Percentiles rank a stretch among this genome's conserved stretches.
Conservation (phyloP, 2,888 invertebrate species). For the Agonopterix alstromeriana region DNA sequence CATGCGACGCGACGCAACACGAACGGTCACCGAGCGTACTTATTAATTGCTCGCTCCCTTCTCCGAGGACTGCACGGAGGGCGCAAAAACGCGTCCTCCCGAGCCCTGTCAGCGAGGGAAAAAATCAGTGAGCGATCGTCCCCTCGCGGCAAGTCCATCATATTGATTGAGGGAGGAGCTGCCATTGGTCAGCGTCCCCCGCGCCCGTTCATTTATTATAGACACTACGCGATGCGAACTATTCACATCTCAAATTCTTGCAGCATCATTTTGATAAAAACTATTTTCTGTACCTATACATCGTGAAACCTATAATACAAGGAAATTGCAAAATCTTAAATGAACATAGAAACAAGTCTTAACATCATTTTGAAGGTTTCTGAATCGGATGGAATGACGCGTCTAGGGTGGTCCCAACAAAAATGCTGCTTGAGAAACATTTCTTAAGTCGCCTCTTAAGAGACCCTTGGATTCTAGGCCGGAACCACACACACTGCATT, state of each 20-base stretch:
- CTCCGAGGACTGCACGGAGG: slow-evolving; percentile 52
- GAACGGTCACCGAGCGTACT: slow-evolving; percentile 47
- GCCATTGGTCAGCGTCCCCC: slow-evolving; percentile 74
- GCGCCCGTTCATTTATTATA: slow-evolving; percentile 78
- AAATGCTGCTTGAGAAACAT: too few relatives aligned
- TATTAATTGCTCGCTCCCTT: slow-evolving; percentile 73
- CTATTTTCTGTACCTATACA: neutral
- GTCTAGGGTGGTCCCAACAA: too few relatives aligned
- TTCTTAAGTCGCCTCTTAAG: too few relatives aligned
- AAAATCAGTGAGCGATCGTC: slow-evolving; percentile 78
- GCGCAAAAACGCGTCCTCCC: slow-evolving; percentile 73
- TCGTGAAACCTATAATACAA: too few relatives aligned
- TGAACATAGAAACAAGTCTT: too few relatives aligned
- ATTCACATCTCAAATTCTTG: slow-evolving; percentile 29
- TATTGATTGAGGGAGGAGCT: slow-evolving; percentile 78
- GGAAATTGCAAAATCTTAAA: too few relatives aligned
- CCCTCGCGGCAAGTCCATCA: slow-evolving; percentile 77
- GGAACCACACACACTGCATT: too few relatives aligned
- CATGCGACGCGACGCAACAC: slow-evolving; percentile 12
- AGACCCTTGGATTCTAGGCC: too few relatives aligned
- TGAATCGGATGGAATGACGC: too few relatives aligned
- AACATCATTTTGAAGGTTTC: too few relatives aligned
- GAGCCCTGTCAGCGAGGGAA: slow-evolving; percentile 75
- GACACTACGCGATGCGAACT: slow-evolving; percentile 58
- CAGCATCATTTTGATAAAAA: slow-evolving; percentile 21